These are phyloP conservation scores for Ranitomeya imitator DNA, from an alignment of 2,113 vertebrate species.

Conservation along the genomic window DNA sequence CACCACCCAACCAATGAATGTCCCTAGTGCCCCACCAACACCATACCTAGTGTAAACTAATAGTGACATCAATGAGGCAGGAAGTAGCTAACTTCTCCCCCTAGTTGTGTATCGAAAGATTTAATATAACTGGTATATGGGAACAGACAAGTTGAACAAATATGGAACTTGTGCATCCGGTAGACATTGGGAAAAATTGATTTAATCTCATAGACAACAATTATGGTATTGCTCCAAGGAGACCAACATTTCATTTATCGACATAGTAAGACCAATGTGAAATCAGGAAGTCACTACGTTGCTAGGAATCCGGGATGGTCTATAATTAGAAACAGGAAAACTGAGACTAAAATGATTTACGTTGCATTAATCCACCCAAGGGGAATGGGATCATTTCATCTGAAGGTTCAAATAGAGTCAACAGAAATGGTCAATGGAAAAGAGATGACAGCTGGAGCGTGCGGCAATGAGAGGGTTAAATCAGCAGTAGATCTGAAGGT, in stretches of 20 bases:
- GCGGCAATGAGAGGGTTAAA: background rate
- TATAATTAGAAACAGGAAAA: constrained; percentile 23
- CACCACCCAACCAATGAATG: no score
- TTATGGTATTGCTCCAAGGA: background rate
- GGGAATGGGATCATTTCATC: background rate
- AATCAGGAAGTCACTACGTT: background rate
- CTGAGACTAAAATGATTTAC: constrained; percentile 31
- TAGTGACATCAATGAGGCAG: no score
- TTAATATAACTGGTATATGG: background rate
- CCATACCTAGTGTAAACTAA: no score
- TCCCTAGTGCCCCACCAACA: no score
- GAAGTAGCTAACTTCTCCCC: background rate
- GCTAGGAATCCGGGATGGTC: background rate
- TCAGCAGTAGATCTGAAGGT: background rate
- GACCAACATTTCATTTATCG: background rate
- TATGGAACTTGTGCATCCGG: background rate
- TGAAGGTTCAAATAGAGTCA: background rate
- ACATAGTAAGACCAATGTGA: background rate
- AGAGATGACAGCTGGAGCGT: background rate
- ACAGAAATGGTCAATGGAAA: background rate
- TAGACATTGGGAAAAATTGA: background rate
- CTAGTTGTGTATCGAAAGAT: background rate
- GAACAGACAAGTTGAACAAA: background rate
- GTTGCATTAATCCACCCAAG: constrained; percentile 8
- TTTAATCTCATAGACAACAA: background rate